Evolutionary conservation across 2,888 invertebrate species (phyloP), one percentile per base, ranked within the genome.

Genomic region (Sphinx pinastri): DNA sequence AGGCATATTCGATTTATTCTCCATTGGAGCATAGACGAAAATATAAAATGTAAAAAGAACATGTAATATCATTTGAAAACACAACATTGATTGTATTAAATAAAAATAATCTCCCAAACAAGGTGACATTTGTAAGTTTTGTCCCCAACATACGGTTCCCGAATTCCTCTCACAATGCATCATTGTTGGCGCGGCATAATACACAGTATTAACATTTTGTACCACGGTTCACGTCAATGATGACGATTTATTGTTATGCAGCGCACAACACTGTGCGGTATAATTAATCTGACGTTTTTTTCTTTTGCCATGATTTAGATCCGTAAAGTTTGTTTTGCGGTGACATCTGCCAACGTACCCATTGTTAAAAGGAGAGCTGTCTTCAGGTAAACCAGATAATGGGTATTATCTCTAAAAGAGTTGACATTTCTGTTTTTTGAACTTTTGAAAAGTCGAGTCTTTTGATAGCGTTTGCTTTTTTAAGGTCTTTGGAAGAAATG

Each of bases 351-450:
- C 88, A 86, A 80, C 84, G 78, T 76, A 75, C 74, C 87, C 78
- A 88, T 93, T 93, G 92, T 92, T 85, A 82, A 77, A 77, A 80
- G 77, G 78, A 82, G 80, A 82, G 80, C 84, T 86, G 85, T 88
- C 88, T 85, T 88, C 92, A 92, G 91, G 92, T 91, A 92, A 87
- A 87, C 84, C 87, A 89, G 89, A 92, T 91, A 93, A 93, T 89
- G 83, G 86, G 88, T 81, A 88, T 92, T 91, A 91, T 91, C 91
- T 91, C 82, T 72, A 74, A 88, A 91, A 88, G 91, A 91, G 92
- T 90, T 92, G 93, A 91, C 92, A 84, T 91, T 89, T 89, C 86
- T 86, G 82, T 87, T 79, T 85, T 83, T 86, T 84, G 84, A 90
- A 88, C 88, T 90, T 90, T 88, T 87, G 86, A 86, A 72, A 74